phyloP scores from a whole-genome alignment of 2,888 invertebrate genomes.

The Megamerina dolium region DNA sequence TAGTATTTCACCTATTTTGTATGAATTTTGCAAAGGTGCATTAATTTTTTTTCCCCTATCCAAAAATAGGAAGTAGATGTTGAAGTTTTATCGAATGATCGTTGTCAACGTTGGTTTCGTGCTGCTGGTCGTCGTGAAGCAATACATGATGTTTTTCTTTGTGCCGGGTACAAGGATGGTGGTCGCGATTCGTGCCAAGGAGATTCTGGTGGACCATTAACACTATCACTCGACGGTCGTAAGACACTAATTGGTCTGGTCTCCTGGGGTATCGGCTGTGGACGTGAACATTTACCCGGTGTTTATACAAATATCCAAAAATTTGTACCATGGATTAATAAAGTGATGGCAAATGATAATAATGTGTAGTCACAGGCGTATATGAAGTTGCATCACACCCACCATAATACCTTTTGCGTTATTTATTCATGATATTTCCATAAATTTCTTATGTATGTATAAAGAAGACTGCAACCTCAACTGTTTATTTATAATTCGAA shows the following conservation, averaged over 20 bases:
- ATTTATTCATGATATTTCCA: no score
- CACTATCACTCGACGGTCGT: conserved; percentile 75
- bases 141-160: conserved; percentile 89
- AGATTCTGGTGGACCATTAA: conserved; percentile 84
- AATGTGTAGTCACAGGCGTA: conserved; percentile 28
- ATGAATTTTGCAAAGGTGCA: not conserved
- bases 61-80: conserved; percentile 69
- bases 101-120: conserved; percentile 89
- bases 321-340: conserved; percentile 87
- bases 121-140: conserved; percentile 84
- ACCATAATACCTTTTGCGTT: no score
- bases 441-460: no score
- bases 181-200: conserved; percentile 69
- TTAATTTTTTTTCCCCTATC: not conserved
- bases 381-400: not conserved
- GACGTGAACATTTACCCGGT: conserved; percentile 81
- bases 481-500: no score
- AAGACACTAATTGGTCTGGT: conserved; percentile 80
- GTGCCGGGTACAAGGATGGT: conserved; percentile 88
- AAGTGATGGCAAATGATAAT: conserved; percentile 58
- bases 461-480: no score
- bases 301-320: conserved; percentile 90
- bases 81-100: conserved; percentile 81
- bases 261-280: conserved; percentile 90
- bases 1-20: not conserved